Evolutionary conservation across 2,113 vertebrate species (phyloP).

Genomic region (Scalopus aquaticus): DNA sequence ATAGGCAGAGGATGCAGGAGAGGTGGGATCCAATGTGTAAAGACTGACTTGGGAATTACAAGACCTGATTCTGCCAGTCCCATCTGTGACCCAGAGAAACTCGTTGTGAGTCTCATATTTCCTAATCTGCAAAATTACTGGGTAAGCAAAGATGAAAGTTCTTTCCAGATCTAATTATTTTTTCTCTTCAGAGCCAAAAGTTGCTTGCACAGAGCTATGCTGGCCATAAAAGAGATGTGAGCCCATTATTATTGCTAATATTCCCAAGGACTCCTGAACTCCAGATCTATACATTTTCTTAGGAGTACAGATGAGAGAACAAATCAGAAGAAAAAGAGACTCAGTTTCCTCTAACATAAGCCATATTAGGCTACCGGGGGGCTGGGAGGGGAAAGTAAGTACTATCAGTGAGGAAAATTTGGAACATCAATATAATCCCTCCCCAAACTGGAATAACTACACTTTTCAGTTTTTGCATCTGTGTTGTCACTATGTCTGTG

Average conservation of each 20-base stretch:
- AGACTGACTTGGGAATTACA: background rate
- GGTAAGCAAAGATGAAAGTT: background rate
- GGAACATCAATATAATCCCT: constrained; percentile 54
- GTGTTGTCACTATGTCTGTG: background rate
- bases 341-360: background rate
- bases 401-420: constrained; percentile 10
- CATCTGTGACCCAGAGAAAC: background rate
- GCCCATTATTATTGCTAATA: background rate
- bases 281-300: constrained; percentile 9
- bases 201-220: background rate
- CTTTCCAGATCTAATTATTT: constrained; percentile 4
- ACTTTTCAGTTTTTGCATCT: background rate
- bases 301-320: background rate
- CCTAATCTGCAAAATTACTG: background rate
- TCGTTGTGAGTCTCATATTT: background rate
- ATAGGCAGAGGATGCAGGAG: background rate
- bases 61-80: background rate
- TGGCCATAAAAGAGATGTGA: background rate
- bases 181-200: background rate
- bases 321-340: constrained; percentile 45
- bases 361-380: background rate
- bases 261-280: background rate
- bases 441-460: constrained; percentile 46
- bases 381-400: background rate
- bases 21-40: background rate